These are phyloP conservation scores for Drosophila parvula DNA, from an alignment of 1,140 invertebrate species.

Conservation along the genomic window DNA sequence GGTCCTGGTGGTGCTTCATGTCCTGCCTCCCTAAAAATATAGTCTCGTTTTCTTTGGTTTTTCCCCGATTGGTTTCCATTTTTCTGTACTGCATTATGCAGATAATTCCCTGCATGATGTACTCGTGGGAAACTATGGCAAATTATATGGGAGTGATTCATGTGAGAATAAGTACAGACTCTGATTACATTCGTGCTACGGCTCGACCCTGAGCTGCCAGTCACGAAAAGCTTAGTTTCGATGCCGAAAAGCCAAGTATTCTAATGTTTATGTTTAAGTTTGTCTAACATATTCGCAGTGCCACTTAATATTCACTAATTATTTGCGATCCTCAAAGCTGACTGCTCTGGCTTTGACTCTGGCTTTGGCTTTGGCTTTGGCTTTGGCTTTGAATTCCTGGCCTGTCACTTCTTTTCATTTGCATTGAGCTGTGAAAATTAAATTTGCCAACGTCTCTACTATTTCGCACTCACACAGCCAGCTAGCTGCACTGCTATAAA, in stretches of 20 bases:
- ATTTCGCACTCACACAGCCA: slow-evolving; percentile 3
- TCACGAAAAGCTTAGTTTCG: slow-evolving; percentile 4
- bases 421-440: slow-evolving; percentile 63
- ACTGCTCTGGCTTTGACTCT: neutral
- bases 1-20: slow-evolving; percentile 12
- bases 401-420: slow-evolving; percentile 19
- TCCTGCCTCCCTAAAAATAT: slow-evolving; percentile 6
- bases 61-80: neutral
- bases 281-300: neutral
- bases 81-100: slow-evolving; percentile 4
- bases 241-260: neutral
- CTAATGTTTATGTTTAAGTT: slow-evolving; percentile 1
- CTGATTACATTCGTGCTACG: slow-evolving; percentile 14
- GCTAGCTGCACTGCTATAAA: neutral
- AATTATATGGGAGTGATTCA: slow-evolving; percentile 22
- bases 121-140: neutral
- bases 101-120: neutral
- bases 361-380: neutral
- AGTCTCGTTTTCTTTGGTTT: neutral
- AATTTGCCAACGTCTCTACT: slow-evolving; percentile 55
- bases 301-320: slow-evolving; percentile 23
- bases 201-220: neutral
- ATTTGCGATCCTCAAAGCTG: slow-evolving; percentile 2
- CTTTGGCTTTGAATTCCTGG: slow-evolving; percentile 10
- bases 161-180: slow-evolving; percentile 6